phyloP scores from a whole-genome alignment of 53 echinoderm and acorn worm genomes.

The Henricia sp. region DNA sequence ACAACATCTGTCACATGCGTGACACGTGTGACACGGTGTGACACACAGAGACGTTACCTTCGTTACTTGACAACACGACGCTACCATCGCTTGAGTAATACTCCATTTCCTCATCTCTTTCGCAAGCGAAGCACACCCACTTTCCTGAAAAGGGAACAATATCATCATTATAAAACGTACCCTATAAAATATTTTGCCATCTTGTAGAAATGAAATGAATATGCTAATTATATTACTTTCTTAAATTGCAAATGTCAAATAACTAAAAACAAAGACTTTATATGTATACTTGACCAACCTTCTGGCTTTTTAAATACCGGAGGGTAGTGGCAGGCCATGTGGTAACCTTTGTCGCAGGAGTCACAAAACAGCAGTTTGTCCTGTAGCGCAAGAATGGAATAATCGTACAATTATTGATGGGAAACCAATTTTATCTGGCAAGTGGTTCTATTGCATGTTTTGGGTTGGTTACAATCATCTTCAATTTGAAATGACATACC shows the following conservation, averaged over 20 bases:
- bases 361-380: constrained; percentile 97
- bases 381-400: constrained; percentile 27
- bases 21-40: no score
- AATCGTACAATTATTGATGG: not conserved
- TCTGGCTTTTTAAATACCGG: constrained; percentile 81
- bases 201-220: no score
- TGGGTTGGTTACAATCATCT: no score
- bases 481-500: no score
- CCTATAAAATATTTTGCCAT: no score
- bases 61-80: constrained; percentile 45
- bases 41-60: not conserved
- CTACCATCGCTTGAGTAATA: constrained; percentile 67
- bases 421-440: not conserved
- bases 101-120: constrained; percentile 81
- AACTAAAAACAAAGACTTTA: not conserved
- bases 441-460: not conserved
- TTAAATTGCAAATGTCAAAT: not conserved
- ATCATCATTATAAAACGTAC: no score
- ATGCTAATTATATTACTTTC: not conserved
- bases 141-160: constrained; percentile 68
- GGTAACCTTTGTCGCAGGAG: constrained; percentile 99
- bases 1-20: no score
- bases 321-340: constrained; percentile 94
- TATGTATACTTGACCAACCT: constrained; percentile 56
- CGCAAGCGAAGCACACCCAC: constrained; percentile 95